These are phyloP conservation scores for Chelonoidis abingdonii DNA, from an alignment of 2,113 vertebrate species.

Conservation along the genomic window DNA sequence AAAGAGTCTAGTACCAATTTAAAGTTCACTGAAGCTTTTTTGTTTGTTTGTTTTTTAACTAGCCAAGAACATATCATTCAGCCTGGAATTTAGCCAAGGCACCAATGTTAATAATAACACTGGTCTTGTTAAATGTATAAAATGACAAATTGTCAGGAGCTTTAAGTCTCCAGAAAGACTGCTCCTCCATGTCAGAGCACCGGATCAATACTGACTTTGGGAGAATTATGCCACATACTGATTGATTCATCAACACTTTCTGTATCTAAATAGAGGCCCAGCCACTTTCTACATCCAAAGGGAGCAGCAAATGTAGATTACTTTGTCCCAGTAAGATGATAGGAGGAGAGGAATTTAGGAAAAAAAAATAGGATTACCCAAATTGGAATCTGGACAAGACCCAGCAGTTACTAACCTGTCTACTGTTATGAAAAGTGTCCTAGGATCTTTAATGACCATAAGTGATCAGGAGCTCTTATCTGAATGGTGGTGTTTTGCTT, in stretches of 20 bases:
- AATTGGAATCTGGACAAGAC: not conserved
- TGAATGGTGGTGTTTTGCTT: not conserved
- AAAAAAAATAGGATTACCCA: not conserved
- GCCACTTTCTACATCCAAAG: not conserved
- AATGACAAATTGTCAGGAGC: not conserved
- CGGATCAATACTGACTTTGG: not conserved
- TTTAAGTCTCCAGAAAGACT: not conserved
- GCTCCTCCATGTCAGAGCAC: not conserved
- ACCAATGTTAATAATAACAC: not conserved
- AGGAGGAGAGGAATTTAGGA: not conserved
- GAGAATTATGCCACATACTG: not conserved
- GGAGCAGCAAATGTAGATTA: not conserved
- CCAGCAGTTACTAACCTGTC: not conserved
- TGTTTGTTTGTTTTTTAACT: not conserved
- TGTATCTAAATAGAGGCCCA: not conserved
- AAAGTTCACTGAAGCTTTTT: not conserved
- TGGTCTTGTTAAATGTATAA: not conserved
- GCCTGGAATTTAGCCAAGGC: not conserved
- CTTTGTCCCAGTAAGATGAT: not conserved
- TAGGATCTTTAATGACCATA: not conserved
- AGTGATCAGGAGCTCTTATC: not conserved
- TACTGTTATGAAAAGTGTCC: not conserved
- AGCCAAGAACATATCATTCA: not conserved
- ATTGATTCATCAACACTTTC: not conserved
- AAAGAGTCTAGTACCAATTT: not conserved